Evolutionary conservation across 2,888 invertebrate genomes (phyloP).

Genomic region (Ernsta delagoae): DNA sequence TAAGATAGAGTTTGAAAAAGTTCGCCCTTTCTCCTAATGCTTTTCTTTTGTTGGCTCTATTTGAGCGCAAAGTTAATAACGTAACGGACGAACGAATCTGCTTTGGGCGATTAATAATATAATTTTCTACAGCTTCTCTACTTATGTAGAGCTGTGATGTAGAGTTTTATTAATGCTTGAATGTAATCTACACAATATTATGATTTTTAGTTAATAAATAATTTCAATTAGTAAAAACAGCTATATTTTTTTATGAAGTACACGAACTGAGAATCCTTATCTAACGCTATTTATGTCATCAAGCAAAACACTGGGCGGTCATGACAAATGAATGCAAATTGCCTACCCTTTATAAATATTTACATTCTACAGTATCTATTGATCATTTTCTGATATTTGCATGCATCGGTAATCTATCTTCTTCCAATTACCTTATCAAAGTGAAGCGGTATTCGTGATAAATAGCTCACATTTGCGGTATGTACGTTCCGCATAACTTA

Average conservation of each 20-base stretch:
- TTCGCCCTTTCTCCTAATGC: constrained; percentile 3
- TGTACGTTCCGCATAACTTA: constrained; percentile 80
- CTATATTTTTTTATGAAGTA: too few species aligned
- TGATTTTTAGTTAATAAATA: too few species aligned
- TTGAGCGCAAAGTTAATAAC: constrained; percentile 12
- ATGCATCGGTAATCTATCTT: constrained; percentile 20
- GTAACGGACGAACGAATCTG: constrained; percentile 19
- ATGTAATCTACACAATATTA: too few species aligned
- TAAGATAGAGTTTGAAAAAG: constrained; percentile 9
- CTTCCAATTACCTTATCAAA: constrained; percentile 34
- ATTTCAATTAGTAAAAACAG: too few species aligned
- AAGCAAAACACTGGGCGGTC: constrained; percentile 24
- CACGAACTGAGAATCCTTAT: too few species aligned
- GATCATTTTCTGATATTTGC: neutral
- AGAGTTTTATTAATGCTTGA: constrained; percentile 2
- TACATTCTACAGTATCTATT: too few species aligned
- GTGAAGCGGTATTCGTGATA: constrained; percentile 51
- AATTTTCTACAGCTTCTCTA: neutral
- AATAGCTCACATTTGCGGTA: constrained; percentile 57
- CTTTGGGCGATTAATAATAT: constrained; percentile 13
- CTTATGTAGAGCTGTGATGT: constrained; percentile 3
- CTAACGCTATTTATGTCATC: constrained; percentile 28
- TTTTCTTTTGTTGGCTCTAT: constrained; percentile 10
- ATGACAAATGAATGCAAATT: constrained; percentile 2
- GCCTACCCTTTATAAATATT: too few species aligned